Evolutionary conservation across 1,140 invertebrate species (phyloP).

Genomic region (Caerostris extrusa): DNA sequence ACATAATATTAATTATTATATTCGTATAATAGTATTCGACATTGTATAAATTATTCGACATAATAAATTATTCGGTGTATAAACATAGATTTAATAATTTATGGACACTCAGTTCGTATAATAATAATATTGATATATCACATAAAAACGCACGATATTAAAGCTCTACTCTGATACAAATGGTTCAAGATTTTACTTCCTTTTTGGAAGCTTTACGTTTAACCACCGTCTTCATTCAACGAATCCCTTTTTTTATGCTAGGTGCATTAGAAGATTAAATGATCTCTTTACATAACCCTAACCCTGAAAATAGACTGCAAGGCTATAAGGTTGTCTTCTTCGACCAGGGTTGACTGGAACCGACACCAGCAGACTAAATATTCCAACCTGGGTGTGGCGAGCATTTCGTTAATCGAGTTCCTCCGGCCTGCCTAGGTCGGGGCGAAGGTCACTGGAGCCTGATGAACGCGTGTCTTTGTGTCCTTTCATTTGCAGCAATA

Average conservation of each 20-base stretch:
- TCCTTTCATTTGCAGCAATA: conserved; percentile 37
- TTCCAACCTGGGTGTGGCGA: conserved; percentile 8
- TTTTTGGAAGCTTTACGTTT: no score
- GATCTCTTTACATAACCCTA: background rate
- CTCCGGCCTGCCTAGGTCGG: conserved; percentile 2
- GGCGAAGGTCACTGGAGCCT: background rate
- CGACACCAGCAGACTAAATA: background rate
- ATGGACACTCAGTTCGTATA: no score
- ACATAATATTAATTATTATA: no score
- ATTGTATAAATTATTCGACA: no score
- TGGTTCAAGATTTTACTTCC: no score
- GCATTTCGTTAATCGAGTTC: conserved; percentile 30
- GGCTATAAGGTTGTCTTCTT: background rate
- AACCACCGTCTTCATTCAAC: background rate
- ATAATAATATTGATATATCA: no score
- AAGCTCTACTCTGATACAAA: no score
- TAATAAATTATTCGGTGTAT: no score
- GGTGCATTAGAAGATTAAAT: background rate
- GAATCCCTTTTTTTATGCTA: background rate
- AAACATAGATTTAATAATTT: no score
- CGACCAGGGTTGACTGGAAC: background rate
- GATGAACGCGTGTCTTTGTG: conserved; percentile 28
- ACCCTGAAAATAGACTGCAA: background rate
- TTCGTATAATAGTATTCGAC: no score
- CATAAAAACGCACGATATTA: no score